Base-by-base conservation (phyloP, 2,113 vertebrate species). In the Camelus bactrianus region DNA sequence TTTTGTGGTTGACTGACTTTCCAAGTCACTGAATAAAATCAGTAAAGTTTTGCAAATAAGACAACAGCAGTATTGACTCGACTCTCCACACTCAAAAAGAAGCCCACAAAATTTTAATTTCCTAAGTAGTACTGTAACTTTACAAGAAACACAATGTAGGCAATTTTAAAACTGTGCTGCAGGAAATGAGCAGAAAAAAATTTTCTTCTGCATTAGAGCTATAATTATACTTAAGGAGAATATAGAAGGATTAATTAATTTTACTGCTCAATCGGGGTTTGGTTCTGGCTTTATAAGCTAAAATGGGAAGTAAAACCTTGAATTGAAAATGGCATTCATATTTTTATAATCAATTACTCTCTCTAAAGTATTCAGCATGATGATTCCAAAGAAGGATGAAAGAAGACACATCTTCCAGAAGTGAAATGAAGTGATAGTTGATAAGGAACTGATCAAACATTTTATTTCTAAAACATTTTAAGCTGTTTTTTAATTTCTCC, bases 221-320 rank as follows among this genome's bases (percentile, higher is more conserved):
- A 8, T 76, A 96, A 79, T 84, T 91, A 56, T 32, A 79, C 48
- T 91, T 96, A 79, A 92, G 69, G 20, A 77, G 70, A 92, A 62
- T 86, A 92, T 38, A 81, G 76, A 75, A 89, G 32, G 35, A 96
- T 96, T 94, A 97, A 96, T 96, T 97, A 96, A 95, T 95, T 97
- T 90, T 42, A 52, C 50, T 70, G 48, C 38, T 96, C 91, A 75
- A 72, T 91, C 20, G 17, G 73, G 91, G 54, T 91, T 97, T 94
- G 86, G 93, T 77, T 94, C 84, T 93, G 72, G 56, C 13, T 72
- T 92, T 75, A 77, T 91, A 96, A 65, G 75, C 32, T 95, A 83
- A 97, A 97, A 84, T 69, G 91, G 81, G 76, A 98, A 96, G 38
- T 48, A 89, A 81, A 97, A 89, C 28, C 81, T 97, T 87, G 77